A percentile compares a stretch with the other conserved stretches of the same genome.
These are phyloP conservation scores for Cygnus olor DNA, from an alignment of 2,797 vertebrate genomes.

Conservation along the genomic window DNA sequence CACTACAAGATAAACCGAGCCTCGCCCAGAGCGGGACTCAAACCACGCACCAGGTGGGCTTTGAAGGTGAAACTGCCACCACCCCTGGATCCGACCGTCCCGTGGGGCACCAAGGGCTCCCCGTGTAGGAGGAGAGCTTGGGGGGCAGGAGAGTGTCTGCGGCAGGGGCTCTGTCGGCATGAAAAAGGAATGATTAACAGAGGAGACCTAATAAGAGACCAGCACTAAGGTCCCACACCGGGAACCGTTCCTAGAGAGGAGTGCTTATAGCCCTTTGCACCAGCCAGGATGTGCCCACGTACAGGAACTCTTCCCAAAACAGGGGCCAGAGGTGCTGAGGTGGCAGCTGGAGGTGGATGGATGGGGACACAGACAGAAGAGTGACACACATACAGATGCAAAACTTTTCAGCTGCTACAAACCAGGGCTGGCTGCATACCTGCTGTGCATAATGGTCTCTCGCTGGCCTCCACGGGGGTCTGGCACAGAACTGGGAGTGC, in stretches of 20 bases:
- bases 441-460: neutral
- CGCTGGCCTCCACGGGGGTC: neutral
- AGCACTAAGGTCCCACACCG: neutral
- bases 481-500: neutral
- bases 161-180: neutral
- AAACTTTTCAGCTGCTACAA: neutral
- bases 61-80: neutral
- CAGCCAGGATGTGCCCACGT: accelerated
- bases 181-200: neutral
- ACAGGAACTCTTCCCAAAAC: accelerated
- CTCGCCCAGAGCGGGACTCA: neutral
- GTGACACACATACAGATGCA: constrained; percentile 49
- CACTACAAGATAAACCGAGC: accelerated
- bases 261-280: neutral
- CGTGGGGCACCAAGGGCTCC: neutral
- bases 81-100: neutral
- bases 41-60: neutral
- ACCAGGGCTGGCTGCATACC: neutral
- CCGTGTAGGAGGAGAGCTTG: neutral
- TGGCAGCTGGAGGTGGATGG: neutral
- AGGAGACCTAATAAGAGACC: neutral
- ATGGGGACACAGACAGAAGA: neutral
- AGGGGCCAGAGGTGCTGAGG: neutral
- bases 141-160: neutral
- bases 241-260: neutral